Percentiles rank a stretch among this genome's conserved stretches.
phyloP scores from a whole-genome alignment of 1,140 invertebrate genomes.

The Pseudomyrmex gracilis region DNA sequence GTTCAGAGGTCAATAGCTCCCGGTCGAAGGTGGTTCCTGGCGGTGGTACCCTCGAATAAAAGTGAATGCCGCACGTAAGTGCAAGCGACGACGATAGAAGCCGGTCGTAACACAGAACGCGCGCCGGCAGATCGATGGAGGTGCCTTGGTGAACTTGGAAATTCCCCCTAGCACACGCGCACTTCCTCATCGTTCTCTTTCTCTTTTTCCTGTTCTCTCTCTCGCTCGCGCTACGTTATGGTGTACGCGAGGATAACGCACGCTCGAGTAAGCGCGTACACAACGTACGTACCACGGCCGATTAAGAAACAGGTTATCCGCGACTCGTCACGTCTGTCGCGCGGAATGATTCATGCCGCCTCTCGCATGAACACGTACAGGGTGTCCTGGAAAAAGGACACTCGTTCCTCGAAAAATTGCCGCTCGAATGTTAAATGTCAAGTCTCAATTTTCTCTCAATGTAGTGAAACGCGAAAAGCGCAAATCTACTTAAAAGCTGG shows the following conservation, averaged over 20 bases:
- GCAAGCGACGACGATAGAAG: conserved; percentile 43
- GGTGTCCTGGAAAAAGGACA: neutral
- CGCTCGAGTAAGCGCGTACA: conserved; percentile 32
- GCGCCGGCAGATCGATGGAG: conserved; percentile 73
- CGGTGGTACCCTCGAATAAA: conserved; percentile 67
- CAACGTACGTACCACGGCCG: conserved; percentile 7
- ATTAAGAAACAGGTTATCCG: conserved; percentile 48
- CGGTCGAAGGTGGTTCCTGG: conserved; percentile 44
- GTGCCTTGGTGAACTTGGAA: conserved; percentile 76
- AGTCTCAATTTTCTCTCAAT: too few species aligned
- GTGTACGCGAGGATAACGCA: conserved; percentile 46
- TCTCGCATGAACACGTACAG: neutral
- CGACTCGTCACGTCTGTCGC: neutral
- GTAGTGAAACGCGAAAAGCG: too few species aligned
- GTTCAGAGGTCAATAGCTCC: conserved; percentile 73
- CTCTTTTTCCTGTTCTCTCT: neutral
- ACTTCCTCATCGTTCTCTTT: conserved; percentile 63
- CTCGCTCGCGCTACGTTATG: conserved; percentile 1
- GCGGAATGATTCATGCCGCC: conserved; percentile 36
- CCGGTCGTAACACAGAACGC: conserved; percentile 45
- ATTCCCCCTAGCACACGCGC: conserved; percentile 74
- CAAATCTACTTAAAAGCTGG: too few species aligned
- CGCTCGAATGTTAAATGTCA: neutral
- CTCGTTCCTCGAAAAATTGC: neutral
- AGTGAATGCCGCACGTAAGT: conserved; percentile 71